Conservation (phyloP, 2,113 vertebrate genomes). For the Psephotus haematonotus region DNA sequence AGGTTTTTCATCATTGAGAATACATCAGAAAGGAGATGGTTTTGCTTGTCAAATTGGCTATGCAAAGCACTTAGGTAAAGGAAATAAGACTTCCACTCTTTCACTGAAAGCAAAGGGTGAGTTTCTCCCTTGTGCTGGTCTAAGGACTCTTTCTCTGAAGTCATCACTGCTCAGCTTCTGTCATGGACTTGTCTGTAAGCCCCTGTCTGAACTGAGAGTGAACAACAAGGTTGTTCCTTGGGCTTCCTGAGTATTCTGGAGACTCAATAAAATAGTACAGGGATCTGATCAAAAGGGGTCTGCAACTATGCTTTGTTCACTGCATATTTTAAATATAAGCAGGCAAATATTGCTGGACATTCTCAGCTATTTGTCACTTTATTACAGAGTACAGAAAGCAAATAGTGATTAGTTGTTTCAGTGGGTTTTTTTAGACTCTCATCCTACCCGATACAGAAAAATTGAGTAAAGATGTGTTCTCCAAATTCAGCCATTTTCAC, state of each 20-base stretch:
- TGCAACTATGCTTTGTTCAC: neutral
- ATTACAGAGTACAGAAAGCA: neutral
- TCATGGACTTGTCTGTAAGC: neutral
- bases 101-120: neutral
- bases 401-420: neutral
- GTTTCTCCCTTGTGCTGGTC: neutral
- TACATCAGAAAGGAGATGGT: neutral
- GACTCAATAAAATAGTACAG: neutral
- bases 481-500: neutral
- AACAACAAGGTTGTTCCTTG: neutral
- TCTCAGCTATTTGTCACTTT: neutral
- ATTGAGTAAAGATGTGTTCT: neutral
- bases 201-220: neutral
- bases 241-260: neutral
- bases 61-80: neutral
- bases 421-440: neutral
- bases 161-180: neutral
- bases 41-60: conserved; percentile 18
- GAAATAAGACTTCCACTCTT: neutral
- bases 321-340: neutral
- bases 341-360: neutral
- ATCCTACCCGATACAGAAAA: neutral
- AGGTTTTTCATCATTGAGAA: neutral
- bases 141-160: neutral
- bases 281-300: neutral